Evolutionary conservation across 2,888 invertebrate species (phyloP).

Genomic region (Drosophila vallismaia): DNA sequence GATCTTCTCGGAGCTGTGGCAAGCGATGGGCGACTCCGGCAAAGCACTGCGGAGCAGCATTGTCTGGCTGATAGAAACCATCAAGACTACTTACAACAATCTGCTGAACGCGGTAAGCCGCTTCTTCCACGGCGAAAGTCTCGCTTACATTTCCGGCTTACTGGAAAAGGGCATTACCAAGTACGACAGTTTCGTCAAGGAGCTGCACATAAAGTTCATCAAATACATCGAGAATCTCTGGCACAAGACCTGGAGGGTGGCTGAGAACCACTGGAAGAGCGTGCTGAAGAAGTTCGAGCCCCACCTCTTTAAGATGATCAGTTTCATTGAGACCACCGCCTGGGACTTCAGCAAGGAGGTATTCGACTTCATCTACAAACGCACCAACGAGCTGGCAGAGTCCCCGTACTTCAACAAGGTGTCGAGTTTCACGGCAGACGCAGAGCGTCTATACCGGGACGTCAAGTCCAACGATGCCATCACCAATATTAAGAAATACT

Average conservation of each 20-base stretch:
- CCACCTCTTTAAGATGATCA: constrained; percentile 89
- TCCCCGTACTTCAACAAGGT: constrained; percentile 93
- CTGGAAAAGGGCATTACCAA: constrained; percentile 89
- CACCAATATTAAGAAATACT: constrained; percentile 91
- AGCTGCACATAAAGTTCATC: constrained; percentile 88
- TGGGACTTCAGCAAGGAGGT: constrained; percentile 91
- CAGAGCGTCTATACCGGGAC: constrained; percentile 92
- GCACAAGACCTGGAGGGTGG: constrained; percentile 87
- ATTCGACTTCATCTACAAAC: constrained; percentile 91
- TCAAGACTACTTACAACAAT: constrained; percentile 89
- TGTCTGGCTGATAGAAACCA: constrained; percentile 87
- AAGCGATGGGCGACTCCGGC: constrained; percentile 93
- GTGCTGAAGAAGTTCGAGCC: constrained; percentile 90
- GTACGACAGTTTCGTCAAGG: constrained; percentile 91
- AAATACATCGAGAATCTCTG: constrained; percentile 91
- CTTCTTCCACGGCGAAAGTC: constrained; percentile 90
- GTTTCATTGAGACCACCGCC: constrained; percentile 89
- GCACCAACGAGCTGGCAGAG: constrained; percentile 91
- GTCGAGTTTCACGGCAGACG: constrained; percentile 91
- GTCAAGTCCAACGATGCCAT: constrained; percentile 90
- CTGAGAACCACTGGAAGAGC: constrained; percentile 90
- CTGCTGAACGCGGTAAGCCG: constrained; percentile 88
- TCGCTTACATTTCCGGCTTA: constrained; percentile 88
- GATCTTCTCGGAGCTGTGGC: constrained; percentile 92
- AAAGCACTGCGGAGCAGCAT: constrained; percentile 90